Conservation (phyloP, 2,113 vertebrate species). For the Tupaia tana region DNA sequence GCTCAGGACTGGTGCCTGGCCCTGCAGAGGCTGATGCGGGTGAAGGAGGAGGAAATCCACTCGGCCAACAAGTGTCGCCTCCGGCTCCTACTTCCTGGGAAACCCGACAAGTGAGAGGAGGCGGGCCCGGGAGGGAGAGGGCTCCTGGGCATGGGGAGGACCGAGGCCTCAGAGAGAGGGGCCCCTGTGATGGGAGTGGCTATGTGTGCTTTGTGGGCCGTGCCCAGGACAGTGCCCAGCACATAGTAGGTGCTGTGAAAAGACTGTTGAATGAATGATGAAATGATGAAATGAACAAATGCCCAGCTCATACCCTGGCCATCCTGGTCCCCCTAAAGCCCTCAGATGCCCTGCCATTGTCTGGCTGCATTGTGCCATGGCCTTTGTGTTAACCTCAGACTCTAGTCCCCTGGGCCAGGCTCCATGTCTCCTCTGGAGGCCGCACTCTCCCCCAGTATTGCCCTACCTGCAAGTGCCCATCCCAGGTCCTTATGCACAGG, state of each 20-base stretch:
- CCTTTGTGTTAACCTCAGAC: neutral
- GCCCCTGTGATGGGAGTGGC: no score
- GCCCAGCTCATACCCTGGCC: accelerated
- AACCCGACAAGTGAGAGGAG: constrained; percentile 94
- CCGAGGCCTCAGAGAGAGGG: accelerated
- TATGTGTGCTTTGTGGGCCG: accelerated
- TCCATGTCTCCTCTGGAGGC: neutral
- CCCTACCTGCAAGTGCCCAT: neutral
- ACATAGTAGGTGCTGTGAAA: neutral
- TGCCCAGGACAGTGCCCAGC: neutral
- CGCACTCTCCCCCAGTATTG: no score
- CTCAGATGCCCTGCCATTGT: neutral
- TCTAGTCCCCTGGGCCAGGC: neutral
- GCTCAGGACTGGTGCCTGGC: constrained; percentile 98
- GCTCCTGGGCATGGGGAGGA: accelerated
- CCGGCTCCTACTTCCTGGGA: constrained; percentile 94
- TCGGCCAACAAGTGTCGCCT: constrained; percentile 97
- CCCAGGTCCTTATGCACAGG: accelerated
- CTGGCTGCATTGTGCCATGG: no score
- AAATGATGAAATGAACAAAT: neutral
- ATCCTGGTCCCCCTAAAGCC: neutral
- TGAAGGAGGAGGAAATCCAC: constrained; percentile 98
- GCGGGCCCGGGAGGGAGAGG: neutral
- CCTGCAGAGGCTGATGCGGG: constrained; percentile 95
- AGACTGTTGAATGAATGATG: no score